Base-by-base conservation (phyloP, 2,797 vertebrate species). In the Coregonus sp. region DNA sequence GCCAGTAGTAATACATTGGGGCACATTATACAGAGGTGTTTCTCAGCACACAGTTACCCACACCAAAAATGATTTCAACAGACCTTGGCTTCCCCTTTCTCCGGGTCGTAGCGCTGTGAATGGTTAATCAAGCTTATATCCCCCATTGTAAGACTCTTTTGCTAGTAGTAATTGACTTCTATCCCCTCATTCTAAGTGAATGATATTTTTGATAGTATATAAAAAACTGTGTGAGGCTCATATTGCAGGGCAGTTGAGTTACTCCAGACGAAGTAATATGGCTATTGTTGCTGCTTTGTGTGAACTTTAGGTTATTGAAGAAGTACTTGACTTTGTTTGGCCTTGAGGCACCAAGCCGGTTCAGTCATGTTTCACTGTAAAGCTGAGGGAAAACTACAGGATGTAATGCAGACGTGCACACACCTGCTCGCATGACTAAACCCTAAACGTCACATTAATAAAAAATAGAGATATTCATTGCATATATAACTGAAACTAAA, bases 21-120 rank as follows among this genome's bases (percentile, higher is more conserved):
- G 40, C 54, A 33, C 15, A 11, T 5, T 6, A 52, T 6, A 14
- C 40, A 67, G 67, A 71, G 51, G 78, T 70, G 59, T 69, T 69
- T 5, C 70, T 72, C 74, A 81, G 78, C 85, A 80, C 84, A 25
- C 59, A 25, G 20, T 11, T 61, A 20, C 82, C 80, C 75, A 78
- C 82, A 86, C 90, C 92, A 91, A 91, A 94, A 94, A 82, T 75
- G 0, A 15, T 86, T 90, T 93, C 86, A 88, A 85, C 90, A 87
- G 89, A 86, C 70, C 2, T 6, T 1, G n/a, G 80, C 85, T 93
- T 91, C 90, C 90, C 66, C 85, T 92, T 86, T 89, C 82, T 87
- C 73, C n/a, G n/a, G 54, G 78, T 75, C 71, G 16, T 83, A 80
- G 81, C 73, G 76, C 78, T 56, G 67, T 2, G n/a, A 69, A 82